These are phyloP conservation scores for Mycetomoellerius zeteki DNA, from an alignment of 1,140 invertebrate species.

Conservation along the genomic window DNA sequence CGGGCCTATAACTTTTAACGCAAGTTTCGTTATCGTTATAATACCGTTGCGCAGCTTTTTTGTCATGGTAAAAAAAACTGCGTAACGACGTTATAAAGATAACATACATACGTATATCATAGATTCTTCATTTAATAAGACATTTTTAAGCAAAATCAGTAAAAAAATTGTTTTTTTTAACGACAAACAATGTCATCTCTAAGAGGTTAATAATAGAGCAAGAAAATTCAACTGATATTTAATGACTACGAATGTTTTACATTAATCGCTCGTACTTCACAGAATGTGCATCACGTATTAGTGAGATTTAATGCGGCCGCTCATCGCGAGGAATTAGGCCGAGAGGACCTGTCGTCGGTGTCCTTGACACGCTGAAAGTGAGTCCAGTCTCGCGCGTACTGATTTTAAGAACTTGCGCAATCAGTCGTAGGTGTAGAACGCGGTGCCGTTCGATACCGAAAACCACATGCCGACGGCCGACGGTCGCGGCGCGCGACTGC, in stretches of 20 bases:
- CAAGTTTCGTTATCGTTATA: no score
- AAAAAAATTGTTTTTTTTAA: no score
- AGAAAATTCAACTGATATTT: background rate
- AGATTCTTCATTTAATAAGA: no score
- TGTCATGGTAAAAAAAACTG: no score
- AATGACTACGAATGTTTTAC: background rate
- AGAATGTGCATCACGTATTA: conserved; percentile 41
- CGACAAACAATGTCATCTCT: no score
- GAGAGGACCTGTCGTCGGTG: conserved; percentile 79
- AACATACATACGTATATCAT: no score
- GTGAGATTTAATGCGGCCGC: conserved; percentile 58
- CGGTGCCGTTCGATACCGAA: conserved; percentile 40
- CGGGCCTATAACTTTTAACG: no score
- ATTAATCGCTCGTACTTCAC: background rate
- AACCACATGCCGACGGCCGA: conserved; percentile 10
- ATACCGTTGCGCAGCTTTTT: no score
- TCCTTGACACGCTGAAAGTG: conserved; percentile 84
- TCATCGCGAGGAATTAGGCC: conserved; percentile 78
- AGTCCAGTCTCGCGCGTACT: conserved; percentile 74
- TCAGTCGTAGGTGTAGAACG: conserved; percentile 73
- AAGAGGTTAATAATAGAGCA: background rate
- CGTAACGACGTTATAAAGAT: no score
- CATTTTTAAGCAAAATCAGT: no score
- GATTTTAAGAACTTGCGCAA: conserved; percentile 76
- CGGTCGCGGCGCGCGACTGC: background rate